phyloP scores from a whole-genome alignment of 2,888 invertebrate species.

The Panzeria rudis region DNA sequence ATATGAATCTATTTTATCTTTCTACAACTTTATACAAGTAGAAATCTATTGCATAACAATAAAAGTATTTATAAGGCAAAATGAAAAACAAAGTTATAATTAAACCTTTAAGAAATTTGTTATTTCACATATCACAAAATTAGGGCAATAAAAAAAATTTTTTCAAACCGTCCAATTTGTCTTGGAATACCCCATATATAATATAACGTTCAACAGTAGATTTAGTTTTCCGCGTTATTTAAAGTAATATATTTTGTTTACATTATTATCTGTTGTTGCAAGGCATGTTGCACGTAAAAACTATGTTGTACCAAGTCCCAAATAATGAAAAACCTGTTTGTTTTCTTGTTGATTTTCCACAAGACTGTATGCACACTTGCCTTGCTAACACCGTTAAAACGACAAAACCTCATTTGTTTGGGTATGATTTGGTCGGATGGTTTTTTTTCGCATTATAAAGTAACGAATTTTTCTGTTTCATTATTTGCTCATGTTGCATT shows the following conservation, averaged over 20 bases:
- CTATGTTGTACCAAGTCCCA: conserved; percentile 60
- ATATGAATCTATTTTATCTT: no score
- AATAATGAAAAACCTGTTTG: conserved; percentile 64
- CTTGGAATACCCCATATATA: no score
- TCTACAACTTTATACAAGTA: no score
- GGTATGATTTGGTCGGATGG: conserved; percentile 36
- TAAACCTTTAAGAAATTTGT: no score
- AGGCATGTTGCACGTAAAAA: conserved; percentile 63
- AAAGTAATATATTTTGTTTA: conserved; percentile 46
- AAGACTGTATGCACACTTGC: conserved; percentile 44
- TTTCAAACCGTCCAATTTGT: no score
- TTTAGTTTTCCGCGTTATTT: conserved; percentile 69
- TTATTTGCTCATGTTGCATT: background rate
- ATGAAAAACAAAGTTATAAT: no score
- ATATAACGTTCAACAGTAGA: conserved; percentile 63
- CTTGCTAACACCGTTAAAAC: conserved; percentile 69
- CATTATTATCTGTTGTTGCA: conserved; percentile 48
- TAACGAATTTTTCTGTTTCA: conserved; percentile 20
- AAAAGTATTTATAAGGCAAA: no score
- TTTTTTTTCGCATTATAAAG: conserved; percentile 38
- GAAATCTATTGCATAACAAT: no score
- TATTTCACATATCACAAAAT: no score
- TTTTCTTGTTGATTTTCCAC: conserved; percentile 47
- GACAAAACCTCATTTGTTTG: conserved; percentile 58
- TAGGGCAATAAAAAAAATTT: no score